phyloP scores from a whole-genome alignment of 2,113 vertebrate species.

The Urocitellus parryii region DNA sequence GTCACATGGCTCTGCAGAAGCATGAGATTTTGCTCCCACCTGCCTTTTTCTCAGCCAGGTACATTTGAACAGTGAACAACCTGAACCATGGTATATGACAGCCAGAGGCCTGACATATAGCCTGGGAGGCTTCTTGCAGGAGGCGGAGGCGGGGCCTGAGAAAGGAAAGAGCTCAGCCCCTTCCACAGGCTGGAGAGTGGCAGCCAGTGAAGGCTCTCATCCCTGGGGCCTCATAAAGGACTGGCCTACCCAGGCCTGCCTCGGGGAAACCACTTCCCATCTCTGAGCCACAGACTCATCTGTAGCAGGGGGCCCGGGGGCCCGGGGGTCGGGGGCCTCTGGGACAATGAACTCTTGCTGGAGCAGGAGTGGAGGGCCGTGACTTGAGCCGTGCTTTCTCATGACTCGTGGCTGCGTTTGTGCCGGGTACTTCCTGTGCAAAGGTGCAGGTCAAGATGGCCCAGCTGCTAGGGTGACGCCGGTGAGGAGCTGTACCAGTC shows the following conservation, averaged over 20 bases:
- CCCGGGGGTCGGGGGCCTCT: neutral
- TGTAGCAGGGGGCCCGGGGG: neutral
- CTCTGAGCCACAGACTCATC: neutral
- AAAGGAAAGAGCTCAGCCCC: neutral
- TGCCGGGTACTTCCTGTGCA: no score
- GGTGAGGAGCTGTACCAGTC: no score
- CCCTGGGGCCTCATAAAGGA: neutral
- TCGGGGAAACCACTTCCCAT: neutral
- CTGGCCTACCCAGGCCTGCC: accelerated
- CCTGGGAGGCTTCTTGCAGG: neutral
- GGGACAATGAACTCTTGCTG: neutral
- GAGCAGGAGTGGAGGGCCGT: neutral
- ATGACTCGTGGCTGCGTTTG: no score
- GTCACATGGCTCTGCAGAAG: neutral
- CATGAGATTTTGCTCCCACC: neutral
- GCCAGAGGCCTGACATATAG: neutral
- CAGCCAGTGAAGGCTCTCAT: neutral
- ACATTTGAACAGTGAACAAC: neutral
- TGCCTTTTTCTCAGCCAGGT: neutral
- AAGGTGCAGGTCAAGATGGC: no score
- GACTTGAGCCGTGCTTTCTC: no score
- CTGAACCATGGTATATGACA: neutral
- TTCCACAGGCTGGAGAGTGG: neutral
- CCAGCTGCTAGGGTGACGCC: no score
- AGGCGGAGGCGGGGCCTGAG: neutral